A percentile compares a stretch with the other conserved stretches of the same genome.
phyloP scores from a whole-genome alignment of 1,140 invertebrate species.

The Brachionus rotundiformis region DNA sequence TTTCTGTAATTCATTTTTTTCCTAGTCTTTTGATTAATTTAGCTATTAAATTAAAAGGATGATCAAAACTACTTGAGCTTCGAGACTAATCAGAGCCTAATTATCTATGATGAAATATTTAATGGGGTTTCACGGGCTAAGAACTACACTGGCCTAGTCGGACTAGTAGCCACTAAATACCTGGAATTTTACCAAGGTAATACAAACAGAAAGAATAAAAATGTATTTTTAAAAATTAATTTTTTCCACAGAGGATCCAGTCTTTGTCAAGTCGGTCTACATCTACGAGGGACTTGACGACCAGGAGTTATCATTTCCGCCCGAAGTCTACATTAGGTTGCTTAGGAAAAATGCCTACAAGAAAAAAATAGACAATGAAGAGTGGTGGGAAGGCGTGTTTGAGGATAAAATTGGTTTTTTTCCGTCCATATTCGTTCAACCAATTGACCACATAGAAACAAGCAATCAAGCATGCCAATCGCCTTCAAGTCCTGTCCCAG shows the following conservation, averaged over 20 bases:
- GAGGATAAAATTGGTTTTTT: constrained; percentile 48
- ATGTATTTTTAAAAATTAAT: too few relatives aligned
- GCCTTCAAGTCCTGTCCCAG: neutral
- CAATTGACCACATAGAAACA: neutral
- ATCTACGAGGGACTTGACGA: constrained; percentile 41
- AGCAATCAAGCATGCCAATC: neutral
- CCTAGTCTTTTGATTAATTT: neutral
- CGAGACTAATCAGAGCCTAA: neutral
- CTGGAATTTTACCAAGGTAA: constrained; percentile 34
- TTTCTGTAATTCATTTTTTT: neutral
- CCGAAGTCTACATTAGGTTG: constrained; percentile 21
- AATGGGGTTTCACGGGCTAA: constrained; percentile 30
- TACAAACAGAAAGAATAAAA: too few relatives aligned
- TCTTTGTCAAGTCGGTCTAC: constrained; percentile 48
- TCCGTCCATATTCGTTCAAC: constrained; percentile 37
- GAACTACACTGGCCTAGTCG: neutral
- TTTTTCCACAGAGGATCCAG: constrained; percentile 2
- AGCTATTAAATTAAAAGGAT: too few relatives aligned
- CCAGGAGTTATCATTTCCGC: constrained; percentile 29
- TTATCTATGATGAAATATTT: constrained; percentile 42
- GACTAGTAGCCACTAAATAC: neutral
- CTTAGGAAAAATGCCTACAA: neutral
- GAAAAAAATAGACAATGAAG: constrained; percentile 41
- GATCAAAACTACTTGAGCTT: constrained; percentile 17
- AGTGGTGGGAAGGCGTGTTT: constrained; percentile 50